Percentiles rank a stretch among this genome's conserved stretches.
Evolutionary conservation across 2,113 vertebrate species (phyloP).

Genomic region (Cyanocitta stelleri): DNA sequence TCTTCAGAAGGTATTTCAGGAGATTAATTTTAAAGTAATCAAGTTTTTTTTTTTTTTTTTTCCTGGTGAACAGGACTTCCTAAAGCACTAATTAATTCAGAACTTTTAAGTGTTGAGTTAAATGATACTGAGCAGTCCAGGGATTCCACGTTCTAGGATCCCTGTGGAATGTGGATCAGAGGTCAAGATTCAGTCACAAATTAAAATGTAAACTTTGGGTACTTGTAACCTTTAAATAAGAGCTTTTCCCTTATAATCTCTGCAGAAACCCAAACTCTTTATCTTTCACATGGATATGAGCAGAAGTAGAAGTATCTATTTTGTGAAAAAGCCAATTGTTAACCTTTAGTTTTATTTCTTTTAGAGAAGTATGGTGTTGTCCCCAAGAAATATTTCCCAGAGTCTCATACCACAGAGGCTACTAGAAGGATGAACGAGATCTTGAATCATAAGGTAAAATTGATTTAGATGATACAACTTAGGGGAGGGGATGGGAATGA

Average conservation of each 20-base stretch:
- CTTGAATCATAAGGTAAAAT: slow-evolving; percentile 91
- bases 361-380: slow-evolving; percentile 94
- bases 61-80: not conserved
- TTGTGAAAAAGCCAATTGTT: not conserved
- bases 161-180: not conserved
- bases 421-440: slow-evolving; percentile 96
- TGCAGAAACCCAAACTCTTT: not conserved
- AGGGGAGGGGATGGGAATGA: not conserved
- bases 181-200: not conserved
- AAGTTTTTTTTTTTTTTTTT: not conserved
- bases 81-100: not conserved
- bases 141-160: not conserved
- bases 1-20: not conserved
- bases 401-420: slow-evolving; percentile 93
- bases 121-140: not conserved
- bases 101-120: not conserved
- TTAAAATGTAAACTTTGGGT: not conserved
- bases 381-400: slow-evolving; percentile 96
- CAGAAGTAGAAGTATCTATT: not conserved
- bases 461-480: not conserved
- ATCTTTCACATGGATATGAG: not conserved
- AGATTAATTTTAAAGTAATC: not conserved
- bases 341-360: not conserved
- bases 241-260: not conserved
- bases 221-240: not conserved